Percentiles rank a stretch among this genome's conserved stretches.
Conservation (phyloP, 30 jellyfish, hydroid and myxozoan genomes). For the Morbakka virulenta region DNA sequence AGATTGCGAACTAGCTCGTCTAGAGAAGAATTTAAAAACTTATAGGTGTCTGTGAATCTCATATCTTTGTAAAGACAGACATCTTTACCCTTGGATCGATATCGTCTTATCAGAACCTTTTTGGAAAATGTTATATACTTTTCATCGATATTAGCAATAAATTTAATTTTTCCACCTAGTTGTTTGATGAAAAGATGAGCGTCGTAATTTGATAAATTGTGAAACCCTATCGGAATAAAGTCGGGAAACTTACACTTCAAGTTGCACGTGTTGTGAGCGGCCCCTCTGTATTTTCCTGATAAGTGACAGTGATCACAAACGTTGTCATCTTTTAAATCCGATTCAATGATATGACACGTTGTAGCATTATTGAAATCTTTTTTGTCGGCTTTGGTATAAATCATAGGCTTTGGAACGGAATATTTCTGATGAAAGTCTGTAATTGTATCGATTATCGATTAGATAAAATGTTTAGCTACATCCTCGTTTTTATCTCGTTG, state of each 20-base stretch:
- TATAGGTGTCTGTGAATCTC: no score
- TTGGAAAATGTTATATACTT: no score
- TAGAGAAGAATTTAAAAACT: no score
- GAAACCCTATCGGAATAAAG: conserved; percentile 45
- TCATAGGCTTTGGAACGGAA: not conserved
- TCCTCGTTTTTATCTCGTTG: no score
- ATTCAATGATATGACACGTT: not conserved
- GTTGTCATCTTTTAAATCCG: not conserved
- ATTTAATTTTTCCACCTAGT: conserved; percentile 8
- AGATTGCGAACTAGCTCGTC: no score
- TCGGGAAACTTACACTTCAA: conserved; percentile 19
- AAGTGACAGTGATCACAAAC: conserved; percentile 60
- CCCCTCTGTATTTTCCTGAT: conserved; percentile 53
- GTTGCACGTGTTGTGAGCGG: conserved; percentile 52
- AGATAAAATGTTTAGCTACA: no score
- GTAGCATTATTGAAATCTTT: not conserved
- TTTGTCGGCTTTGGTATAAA: not conserved
- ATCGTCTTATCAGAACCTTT: not conserved
- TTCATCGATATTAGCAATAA: not conserved
- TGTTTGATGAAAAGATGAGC: conserved; percentile 41
- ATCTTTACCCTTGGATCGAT: no score
- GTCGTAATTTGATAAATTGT: conserved; percentile 53
- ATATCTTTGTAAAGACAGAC: no score
- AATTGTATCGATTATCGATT: no score
- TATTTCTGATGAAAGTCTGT: not conserved